Evolutionary conservation across 2,888 invertebrate genomes (phyloP).

Genomic region (Petrophora chlorosata): DNA sequence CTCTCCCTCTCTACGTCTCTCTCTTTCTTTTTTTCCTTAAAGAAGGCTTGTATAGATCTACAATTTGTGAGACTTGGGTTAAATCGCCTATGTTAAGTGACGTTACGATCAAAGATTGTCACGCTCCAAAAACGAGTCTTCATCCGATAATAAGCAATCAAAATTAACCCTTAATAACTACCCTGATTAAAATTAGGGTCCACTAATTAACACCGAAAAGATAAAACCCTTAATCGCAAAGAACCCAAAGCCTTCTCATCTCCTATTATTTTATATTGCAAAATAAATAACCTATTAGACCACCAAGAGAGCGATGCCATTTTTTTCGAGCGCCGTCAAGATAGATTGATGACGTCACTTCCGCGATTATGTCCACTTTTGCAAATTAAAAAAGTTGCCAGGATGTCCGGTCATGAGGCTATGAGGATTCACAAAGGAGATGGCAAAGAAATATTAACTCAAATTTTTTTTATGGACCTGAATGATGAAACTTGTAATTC

Average conservation of each 20-base stretch:
- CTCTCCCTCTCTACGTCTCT: too few species aligned
- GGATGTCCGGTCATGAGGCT: slow-evolving; percentile 14
- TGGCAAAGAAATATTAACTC: too few species aligned
- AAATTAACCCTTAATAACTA: slow-evolving; percentile 1
- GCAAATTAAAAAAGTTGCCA: slow-evolving; percentile 51
- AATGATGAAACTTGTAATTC: too few species aligned
- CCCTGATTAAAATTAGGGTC: slow-evolving; percentile 1
- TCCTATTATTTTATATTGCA: slow-evolving; percentile 8
- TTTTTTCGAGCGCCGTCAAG: slow-evolving; percentile 17
- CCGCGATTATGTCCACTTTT: slow-evolving; percentile 49
- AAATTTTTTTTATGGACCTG: too few species aligned
- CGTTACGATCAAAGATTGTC: too few species aligned
- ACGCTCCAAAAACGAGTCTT: too few species aligned
- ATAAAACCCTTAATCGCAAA: slow-evolving; percentile 10
- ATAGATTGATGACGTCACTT: slow-evolving; percentile 50
- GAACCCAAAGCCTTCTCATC: slow-evolving; percentile 1
- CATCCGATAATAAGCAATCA: neutral
- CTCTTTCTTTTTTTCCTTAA: too few species aligned
- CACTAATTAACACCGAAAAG: slow-evolving; percentile 7
- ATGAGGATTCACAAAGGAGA: too few species aligned
- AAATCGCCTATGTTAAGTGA: too few species aligned
- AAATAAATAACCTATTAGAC: slow-evolving; percentile 12
- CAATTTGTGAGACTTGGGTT: too few species aligned
- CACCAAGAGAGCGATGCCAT: neutral
- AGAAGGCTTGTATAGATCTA: too few species aligned